A percentile compares a stretch with the other conserved stretches of the same genome.
Conservation (phyloP, 2,113 vertebrate genomes). For the Muntiacus reevesi region DNA sequence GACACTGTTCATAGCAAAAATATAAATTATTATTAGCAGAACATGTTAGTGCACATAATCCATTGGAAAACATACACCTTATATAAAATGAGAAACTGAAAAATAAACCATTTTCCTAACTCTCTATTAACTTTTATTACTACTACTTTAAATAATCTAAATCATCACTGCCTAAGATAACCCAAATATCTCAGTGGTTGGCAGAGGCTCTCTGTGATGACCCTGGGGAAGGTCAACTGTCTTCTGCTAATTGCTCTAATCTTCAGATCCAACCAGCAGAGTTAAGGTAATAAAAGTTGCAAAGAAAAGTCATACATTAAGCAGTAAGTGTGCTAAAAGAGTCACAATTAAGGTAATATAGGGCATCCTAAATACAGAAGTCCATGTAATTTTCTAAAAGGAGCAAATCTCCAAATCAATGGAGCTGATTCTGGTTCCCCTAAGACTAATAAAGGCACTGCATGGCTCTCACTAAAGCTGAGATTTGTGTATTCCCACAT, state of each 20-base stretch:
- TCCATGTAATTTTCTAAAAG: slow-evolving; percentile 33
- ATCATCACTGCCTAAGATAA: background rate
- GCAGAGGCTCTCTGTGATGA: background rate
- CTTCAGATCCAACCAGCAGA: background rate
- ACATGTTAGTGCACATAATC: background rate
- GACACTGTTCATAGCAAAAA: background rate
- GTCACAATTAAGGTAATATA: slow-evolving; percentile 47
- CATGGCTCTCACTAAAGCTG: background rate
- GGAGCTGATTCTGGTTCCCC: background rate
- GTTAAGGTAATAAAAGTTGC: background rate
- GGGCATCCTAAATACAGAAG: slow-evolving; percentile 22
- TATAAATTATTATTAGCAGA: background rate
- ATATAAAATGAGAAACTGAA: background rate
- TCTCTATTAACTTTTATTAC: background rate
- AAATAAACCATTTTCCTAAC: background rate
- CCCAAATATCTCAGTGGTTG: background rate
- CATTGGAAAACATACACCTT: background rate
- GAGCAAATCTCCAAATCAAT: background rate
- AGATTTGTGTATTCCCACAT: slow-evolving; percentile 1
- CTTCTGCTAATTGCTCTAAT: background rate
- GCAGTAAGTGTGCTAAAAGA: slow-evolving; percentile 1
- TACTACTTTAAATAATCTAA: background rate
- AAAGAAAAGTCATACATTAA: background rate
- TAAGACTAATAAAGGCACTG: background rate
- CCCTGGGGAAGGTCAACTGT: background rate